Conservation (phyloP, 2,797 vertebrate species). For the Sebastes iracundus region DNA sequence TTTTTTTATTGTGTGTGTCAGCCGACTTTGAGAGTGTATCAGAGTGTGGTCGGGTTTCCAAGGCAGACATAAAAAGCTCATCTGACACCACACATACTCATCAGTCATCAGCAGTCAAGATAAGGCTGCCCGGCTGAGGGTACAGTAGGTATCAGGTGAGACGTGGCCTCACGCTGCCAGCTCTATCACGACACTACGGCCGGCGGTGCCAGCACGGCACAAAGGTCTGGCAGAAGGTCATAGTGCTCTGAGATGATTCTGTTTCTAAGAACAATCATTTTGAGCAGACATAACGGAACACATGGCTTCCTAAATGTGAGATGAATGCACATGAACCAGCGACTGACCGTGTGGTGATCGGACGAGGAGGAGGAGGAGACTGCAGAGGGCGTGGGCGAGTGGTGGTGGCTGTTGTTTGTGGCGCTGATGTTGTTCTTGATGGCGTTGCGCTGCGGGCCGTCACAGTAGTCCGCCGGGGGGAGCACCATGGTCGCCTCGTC, state of each 20-base stretch:
- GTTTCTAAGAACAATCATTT: not conserved
- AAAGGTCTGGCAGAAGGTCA: not conserved
- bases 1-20: not conserved
- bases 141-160: constrained; percentile 59
- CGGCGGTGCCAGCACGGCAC: not conserved
- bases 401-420: constrained; percentile 55
- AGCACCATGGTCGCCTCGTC: constrained; percentile 86
- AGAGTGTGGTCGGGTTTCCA: constrained; percentile 28
- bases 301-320: not conserved
- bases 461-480: constrained; percentile 90
- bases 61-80: constrained; percentile 39
- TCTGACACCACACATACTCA: constrained; percentile 21
- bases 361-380: constrained; percentile 62
- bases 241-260: not conserved
- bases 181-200: not conserved
- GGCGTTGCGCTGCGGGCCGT: constrained; percentile 49
- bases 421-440: constrained; percentile 42
- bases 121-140: constrained; percentile 34
- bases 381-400: constrained; percentile 58
- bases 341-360: constrained; percentile 71
- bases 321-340: not conserved
- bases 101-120: constrained; percentile 29
- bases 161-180: not conserved
- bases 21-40: constrained; percentile 19
- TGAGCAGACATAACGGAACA: not conserved